These are phyloP conservation scores for Xenopus laevis DNA, from an alignment of 2,113 vertebrate genomes.

Conservation along the genomic window DNA sequence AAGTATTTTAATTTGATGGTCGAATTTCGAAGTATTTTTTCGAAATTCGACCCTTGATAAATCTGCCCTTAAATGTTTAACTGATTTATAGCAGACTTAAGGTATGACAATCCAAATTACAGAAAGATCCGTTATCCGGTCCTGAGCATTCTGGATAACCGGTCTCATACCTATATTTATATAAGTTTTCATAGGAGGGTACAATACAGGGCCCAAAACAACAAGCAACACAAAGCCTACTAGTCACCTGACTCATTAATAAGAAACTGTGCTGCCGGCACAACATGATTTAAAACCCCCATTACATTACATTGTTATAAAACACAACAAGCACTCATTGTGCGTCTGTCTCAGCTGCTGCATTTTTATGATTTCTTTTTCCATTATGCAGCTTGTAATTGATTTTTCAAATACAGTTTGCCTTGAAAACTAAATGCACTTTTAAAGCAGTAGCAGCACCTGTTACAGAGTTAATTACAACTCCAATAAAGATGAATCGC, in stretches of 20 bases:
- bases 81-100: no score
- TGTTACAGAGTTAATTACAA: constrained; percentile 44
- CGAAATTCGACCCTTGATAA: no score
- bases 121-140: no score
- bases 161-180: no score
- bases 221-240: neutral
- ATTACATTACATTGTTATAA: constrained; percentile 40
- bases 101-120: no score
- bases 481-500: constrained; percentile 41
- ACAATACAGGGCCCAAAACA: no score
- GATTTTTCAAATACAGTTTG: constrained; percentile 45
- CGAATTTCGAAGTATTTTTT: no score
- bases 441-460: constrained; percentile 44
- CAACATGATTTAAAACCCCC: constrained; percentile 29
- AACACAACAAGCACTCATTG: constrained; percentile 36
- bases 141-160: no score
- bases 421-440: constrained; percentile 34
- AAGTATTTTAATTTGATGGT: no score
- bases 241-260: neutral
- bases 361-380: constrained; percentile 44
- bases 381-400: constrained; percentile 43
- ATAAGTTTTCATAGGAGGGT: no score
- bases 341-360: constrained; percentile 40
- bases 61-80: no score
- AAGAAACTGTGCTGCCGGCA: neutral